Evolutionary conservation across 2,113 vertebrate species (phyloP), one percentile per base, ranked within the genome.

Genomic region (Cepphus grylle): DNA sequence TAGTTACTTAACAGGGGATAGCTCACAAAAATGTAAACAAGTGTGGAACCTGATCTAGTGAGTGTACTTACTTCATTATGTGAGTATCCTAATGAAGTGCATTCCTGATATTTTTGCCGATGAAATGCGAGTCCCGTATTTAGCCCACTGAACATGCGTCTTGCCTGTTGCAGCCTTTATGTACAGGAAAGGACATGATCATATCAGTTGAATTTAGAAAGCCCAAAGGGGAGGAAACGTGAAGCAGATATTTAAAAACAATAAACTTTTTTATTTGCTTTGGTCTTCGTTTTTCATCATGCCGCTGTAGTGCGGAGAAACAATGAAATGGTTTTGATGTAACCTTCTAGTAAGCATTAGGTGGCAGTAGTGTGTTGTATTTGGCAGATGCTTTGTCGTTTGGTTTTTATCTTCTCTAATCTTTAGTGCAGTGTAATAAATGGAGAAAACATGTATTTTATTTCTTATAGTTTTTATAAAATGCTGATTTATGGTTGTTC

Each of bases 341-440:
- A 56, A 40, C 91, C 95, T 78, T 94, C 90, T 59, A 59, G 67
- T 81, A 95, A 98, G 97, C 99, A 98, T 98, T 99, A 99, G 99
- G 98, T 98, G 99, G 99, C 99, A 99, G 99, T 98, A 98, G 98
- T 96, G 98, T 98, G 98, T 98, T 98, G 97, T 96, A 81, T 93
- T 98, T 98, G 96, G 96, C 96, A 93, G 93, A 91, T 90, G 94
- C 88, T 94, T 93, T 95, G 88, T 81, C 78, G 53, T 32, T 74
- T 25, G 13, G 34, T 40, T 96, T 94, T 86, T 52, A 59, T 36
- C 74, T 95, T 89, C 86, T 30, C 56, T 52, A 58, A 7, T 95
- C 81, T 69, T 91, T 22, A 72, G 63, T 76, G 63, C 72, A 13
- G 27, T 93, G 15, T 96, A 92, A 56, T 88, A 76, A 95, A 90